Evolutionary conservation across 2,888 invertebrate species (phyloP).

Genomic region (Amphipyra tragopoginis): DNA sequence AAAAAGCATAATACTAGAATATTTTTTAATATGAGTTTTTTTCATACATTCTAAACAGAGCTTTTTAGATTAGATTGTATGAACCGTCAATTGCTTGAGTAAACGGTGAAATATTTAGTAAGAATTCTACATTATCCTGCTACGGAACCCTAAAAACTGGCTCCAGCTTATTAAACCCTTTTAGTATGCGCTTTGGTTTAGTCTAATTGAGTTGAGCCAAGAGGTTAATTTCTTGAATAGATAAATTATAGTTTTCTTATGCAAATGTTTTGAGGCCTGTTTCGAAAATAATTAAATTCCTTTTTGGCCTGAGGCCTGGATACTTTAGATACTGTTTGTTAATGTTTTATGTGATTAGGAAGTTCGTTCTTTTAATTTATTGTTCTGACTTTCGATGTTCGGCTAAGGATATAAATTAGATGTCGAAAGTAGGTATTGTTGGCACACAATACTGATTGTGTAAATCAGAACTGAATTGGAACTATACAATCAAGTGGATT

Average conservation of each 20-base stretch:
- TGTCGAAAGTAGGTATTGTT: constrained; percentile 34
- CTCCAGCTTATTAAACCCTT: constrained; percentile 84
- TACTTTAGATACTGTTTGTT: constrained; percentile 77
- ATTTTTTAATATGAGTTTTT: too few species aligned
- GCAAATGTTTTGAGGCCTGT: constrained; percentile 80
- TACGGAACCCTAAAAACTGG: constrained; percentile 51
- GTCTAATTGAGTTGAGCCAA: constrained; percentile 85
- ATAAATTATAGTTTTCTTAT: constrained; percentile 88
- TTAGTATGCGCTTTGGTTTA: constrained; percentile 83
- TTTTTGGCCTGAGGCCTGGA: constrained; percentile 77
- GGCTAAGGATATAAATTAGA: constrained; percentile 46
- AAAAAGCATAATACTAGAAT: too few species aligned
- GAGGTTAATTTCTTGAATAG: constrained; percentile 85
- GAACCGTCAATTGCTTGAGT: too few species aligned
- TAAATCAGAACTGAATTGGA: constrained; percentile 32
- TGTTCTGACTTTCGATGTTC: constrained; percentile 27
- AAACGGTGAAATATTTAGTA: neutral
- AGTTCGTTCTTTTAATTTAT: constrained; percentile 67
- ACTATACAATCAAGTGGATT: constrained; percentile 20
- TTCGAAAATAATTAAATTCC: constrained; percentile 87
- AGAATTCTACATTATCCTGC: neutral
- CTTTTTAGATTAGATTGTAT: too few species aligned
- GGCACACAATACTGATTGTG: constrained; percentile 40
- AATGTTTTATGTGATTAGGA: constrained; percentile 84
- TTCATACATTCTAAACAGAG: too few species aligned